phyloP scores from a whole-genome alignment of 2,888 invertebrate genomes.

The Aquatica leii region DNA sequence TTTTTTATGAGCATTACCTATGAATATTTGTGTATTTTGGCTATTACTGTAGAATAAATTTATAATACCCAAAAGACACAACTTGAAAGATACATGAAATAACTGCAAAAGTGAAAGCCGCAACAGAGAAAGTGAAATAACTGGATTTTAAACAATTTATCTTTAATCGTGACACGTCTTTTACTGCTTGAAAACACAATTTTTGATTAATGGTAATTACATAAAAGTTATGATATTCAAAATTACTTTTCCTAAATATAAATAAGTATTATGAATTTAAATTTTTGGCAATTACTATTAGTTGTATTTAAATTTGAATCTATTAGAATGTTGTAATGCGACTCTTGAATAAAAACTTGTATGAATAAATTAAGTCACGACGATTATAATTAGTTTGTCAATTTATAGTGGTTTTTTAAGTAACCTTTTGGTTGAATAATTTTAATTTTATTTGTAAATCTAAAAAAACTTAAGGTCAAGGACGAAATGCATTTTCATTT shows the following conservation, averaged over 20 bases:
- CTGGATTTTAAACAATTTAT: conserved; percentile 27
- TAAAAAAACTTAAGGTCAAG: too few relatives aligned
- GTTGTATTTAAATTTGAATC: background rate
- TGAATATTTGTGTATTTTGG: too few relatives aligned
- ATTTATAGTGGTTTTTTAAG: too few relatives aligned
- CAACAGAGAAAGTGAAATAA: conserved; percentile 45
- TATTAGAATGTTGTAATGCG: conserved; percentile 7
- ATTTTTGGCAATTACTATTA: too few relatives aligned
- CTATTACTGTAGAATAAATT: too few relatives aligned
- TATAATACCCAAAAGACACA: background rate
- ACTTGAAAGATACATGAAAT: conserved; percentile 6
- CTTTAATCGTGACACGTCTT: conserved; percentile 10
- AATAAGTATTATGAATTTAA: too few relatives aligned
- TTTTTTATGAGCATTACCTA: too few relatives aligned
- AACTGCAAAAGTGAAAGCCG: conserved; percentile 45
- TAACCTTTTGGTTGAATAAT: too few relatives aligned
- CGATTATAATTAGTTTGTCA: background rate
- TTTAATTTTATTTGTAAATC: too few relatives aligned
- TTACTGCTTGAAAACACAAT: conserved; percentile 3
- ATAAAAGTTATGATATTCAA: background rate
- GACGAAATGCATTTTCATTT: too few relatives aligned
- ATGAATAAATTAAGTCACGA: background rate
- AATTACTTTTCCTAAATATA: background rate
- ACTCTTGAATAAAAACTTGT: conserved; percentile 2
- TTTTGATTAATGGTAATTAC: conserved; percentile 4